Evolutionary conservation across 1,140 invertebrate species (phyloP), one percentile per base, ranked within the genome.

Genomic region (Heliconius eleuchia): DNA sequence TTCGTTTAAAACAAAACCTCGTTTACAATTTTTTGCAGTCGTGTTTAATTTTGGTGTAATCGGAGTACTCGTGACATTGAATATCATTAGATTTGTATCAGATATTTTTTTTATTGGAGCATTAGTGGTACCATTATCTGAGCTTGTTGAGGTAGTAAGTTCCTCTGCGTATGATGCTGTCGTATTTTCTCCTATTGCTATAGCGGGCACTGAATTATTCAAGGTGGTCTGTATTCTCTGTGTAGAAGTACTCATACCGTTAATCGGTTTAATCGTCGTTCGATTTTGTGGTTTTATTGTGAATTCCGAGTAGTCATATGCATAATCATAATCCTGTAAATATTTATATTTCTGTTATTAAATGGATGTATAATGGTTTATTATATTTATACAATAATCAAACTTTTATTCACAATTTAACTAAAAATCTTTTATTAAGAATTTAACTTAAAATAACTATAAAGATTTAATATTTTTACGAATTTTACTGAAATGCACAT

Each of bases 291-390:
- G 95, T 92, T 95, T 96, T 76, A 96, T 94, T 46, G 95, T 96
- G 85, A 96, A 95, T 82, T 96, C 95, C 30, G 95, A 94, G 83
- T 96, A 95, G 88, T 96, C 95, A 81, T 96, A 96, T 39, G 94
- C 95, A 83, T 96, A 96, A 84, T 96, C 95, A 79, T 96, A 96
- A 88, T 96, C 95, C 95, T 96, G 88, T 19, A 95, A 95, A 78
- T 66, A 75, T 66, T 82, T 57, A 79, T 39, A n/a, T n/a, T 72
- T 39, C 8, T 72, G 30, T 66, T 66, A 30, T 27, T 23, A 60
- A 9, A 23, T 23, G 23, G 3, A 60, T 52, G 19, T 9, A 2
- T 57, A 23, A 57, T 57, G 9, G 19, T n/a, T 57, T 57, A 23
- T n/a, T 23, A 57, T 23, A 57, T 57, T 11, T 23, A 23, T 11